Conservation (phyloP, 1,140 invertebrate species). For the Psilanteris sp. region DNA sequence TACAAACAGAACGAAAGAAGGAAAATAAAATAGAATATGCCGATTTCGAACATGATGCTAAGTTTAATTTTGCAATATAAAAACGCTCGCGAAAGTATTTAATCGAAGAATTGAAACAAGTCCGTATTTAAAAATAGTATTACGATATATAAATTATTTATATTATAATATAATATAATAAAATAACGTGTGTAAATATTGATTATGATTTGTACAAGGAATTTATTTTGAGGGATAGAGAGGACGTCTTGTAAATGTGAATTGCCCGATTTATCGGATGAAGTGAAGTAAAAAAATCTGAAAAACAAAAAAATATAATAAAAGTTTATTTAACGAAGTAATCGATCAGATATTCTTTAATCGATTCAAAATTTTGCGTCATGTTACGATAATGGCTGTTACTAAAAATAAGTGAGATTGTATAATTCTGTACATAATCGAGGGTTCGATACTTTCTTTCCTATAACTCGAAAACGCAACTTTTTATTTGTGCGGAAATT, state of each 20-base stretch:
- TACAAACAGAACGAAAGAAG: too few species aligned
- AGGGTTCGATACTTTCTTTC: conserved; percentile 48
- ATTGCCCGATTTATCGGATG: too few species aligned
- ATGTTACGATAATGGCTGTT: conserved; percentile 51
- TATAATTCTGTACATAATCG: conserved; percentile 58
- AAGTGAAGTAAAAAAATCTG: too few species aligned
- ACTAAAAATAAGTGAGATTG: conserved; percentile 50
- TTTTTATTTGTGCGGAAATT: neutral
- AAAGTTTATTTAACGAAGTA: too few species aligned
- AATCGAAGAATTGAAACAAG: conserved; percentile 4
- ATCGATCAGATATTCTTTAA: too few species aligned
- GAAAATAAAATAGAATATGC: conserved; percentile 3
- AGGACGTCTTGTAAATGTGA: neutral
- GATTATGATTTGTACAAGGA: conserved; percentile 3
- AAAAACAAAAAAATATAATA: neutral
- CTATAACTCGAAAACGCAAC: neutral
- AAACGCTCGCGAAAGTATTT: conserved; percentile 4
- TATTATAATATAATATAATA: conserved; percentile 4
- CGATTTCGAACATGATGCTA: conserved; percentile 55
- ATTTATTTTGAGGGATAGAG: neutral
- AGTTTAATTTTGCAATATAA: conserved; percentile 31
- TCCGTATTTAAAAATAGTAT: conserved; percentile 15
- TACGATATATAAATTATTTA: conserved; percentile 27
- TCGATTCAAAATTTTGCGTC: conserved; percentile 39
- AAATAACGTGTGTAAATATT: conserved; percentile 26